A percentile compares a stretch with the other conserved stretches of the same genome.
These are phyloP conservation scores for Tachina lurida DNA, from an alignment of 2,888 invertebrate species.

Conservation along the genomic window DNA sequence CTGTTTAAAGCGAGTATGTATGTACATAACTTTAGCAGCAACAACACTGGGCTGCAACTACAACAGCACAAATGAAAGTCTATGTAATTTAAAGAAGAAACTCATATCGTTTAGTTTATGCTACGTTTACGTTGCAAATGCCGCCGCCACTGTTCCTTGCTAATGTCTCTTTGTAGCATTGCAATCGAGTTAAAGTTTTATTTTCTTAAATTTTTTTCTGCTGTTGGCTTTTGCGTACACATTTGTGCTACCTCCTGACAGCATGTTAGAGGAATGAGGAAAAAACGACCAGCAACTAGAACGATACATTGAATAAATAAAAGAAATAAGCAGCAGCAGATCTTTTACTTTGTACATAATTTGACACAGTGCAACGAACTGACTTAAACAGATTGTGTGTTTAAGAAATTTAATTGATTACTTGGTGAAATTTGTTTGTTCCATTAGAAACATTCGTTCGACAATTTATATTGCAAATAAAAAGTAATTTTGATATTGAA, in stretches of 20 bases:
- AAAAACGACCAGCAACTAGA: constrained; percentile 40
- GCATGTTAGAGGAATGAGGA: constrained; percentile 35
- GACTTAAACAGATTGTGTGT: neutral
- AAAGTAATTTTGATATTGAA: too few relatives aligned
- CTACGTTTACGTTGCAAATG: constrained; percentile 59
- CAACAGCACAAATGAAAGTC: constrained; percentile 35
- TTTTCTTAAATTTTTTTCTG: constrained; percentile 12
- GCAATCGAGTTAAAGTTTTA: constrained; percentile 63
- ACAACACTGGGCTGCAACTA: constrained; percentile 47
- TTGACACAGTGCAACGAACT: constrained; percentile 43
- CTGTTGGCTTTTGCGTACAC: constrained; percentile 60
- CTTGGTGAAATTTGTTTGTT: too few relatives aligned
- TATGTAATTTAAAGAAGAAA: constrained; percentile 36
- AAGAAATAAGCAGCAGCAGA: constrained; percentile 42
- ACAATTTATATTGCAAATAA: too few relatives aligned
- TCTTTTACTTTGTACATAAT: constrained; percentile 61
- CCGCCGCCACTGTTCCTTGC: constrained; percentile 76
- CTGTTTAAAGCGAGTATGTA: constrained; percentile 72
- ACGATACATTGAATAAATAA: constrained; percentile 44
- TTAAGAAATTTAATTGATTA: too few relatives aligned
- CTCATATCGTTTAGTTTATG: constrained; percentile 46
- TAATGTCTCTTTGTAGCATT: constrained; percentile 70
- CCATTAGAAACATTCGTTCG: too few relatives aligned
- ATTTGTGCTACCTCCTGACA: constrained; percentile 61
- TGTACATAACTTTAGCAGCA: constrained; percentile 67